Percentiles rank a stretch among this genome's conserved stretches.
Conservation (phyloP, 1,140 invertebrate genomes). For the Babylonia areolata region DNA sequence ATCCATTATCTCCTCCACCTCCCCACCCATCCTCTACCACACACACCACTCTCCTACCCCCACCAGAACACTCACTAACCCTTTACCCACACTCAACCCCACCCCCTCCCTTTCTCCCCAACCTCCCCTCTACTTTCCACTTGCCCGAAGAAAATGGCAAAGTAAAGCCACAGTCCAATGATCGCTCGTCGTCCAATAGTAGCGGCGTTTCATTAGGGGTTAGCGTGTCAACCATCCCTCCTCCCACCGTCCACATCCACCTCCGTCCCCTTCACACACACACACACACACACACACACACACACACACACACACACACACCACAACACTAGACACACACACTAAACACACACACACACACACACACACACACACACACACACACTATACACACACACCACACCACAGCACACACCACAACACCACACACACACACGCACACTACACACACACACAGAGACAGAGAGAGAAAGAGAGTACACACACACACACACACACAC, state of each 20-base stretch:
- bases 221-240: background rate
- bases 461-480: too few species aligned
- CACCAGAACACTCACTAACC: background rate
- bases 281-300: background rate
- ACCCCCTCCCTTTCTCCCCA: background rate
- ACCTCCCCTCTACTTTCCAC: too few species aligned
- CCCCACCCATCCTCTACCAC: background rate
- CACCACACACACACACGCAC: background rate
- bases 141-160: background rate
- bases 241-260: background rate
- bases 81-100: background rate
- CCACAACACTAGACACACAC: too few species aligned
- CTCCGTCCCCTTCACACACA: background rate
- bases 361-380: too few species aligned
- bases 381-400: too few species aligned
- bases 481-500: background rate
- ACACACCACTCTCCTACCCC: background rate
- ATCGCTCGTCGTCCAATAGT: conserved; percentile 22
- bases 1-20: too few species aligned
- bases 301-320: background rate
- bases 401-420: too few species aligned
- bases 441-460: background rate
- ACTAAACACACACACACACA: too few species aligned
- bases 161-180: background rate
- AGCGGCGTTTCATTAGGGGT: conserved; percentile 21